These are phyloP conservation scores for Entomobrya multifasciata DNA, from an alignment of 2,888 invertebrate species.

Conservation along the genomic window DNA sequence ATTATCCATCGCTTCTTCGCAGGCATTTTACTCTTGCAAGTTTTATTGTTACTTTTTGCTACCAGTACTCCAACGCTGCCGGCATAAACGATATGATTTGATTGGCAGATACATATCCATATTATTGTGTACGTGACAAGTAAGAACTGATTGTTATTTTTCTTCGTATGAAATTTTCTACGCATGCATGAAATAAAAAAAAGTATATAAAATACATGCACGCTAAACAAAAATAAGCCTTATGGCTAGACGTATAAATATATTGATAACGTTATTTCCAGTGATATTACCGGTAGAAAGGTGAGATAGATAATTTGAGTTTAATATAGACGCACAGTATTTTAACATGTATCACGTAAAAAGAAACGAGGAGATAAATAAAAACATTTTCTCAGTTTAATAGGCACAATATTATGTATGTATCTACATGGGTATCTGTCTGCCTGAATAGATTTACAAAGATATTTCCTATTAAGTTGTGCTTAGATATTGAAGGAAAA, in stretches of 20 bases:
- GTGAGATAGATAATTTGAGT: neutral
- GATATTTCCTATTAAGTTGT: slow-evolving; percentile 1
- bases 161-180: slow-evolving; percentile 23
- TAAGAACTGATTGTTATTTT: slow-evolving; percentile 38
- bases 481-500: slow-evolving; percentile 22
- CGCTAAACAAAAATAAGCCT: slow-evolving; percentile 6
- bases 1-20: neutral
- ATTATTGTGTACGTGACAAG: slow-evolving; percentile 61
- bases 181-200: neutral
- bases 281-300: neutral
- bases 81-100: slow-evolving; percentile 64
- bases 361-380: neutral
- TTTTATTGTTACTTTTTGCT: neutral
- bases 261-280: slow-evolving; percentile 42
- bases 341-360: neutral
- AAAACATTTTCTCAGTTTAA: slow-evolving; percentile 41
- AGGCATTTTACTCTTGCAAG: neutral
- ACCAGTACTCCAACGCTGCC: slow-evolving; percentile 25
- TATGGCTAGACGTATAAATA: slow-evolving; percentile 38
- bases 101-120: slow-evolving; percentile 63
- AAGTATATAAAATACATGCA: neutral
- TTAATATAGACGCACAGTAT: neutral
- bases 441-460: neutral
- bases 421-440: too few relatives aligned
- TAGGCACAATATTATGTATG: neutral